Base-by-base conservation (phyloP, 2,797 vertebrate genomes). In the Philypnodon macrostomus region DNA sequence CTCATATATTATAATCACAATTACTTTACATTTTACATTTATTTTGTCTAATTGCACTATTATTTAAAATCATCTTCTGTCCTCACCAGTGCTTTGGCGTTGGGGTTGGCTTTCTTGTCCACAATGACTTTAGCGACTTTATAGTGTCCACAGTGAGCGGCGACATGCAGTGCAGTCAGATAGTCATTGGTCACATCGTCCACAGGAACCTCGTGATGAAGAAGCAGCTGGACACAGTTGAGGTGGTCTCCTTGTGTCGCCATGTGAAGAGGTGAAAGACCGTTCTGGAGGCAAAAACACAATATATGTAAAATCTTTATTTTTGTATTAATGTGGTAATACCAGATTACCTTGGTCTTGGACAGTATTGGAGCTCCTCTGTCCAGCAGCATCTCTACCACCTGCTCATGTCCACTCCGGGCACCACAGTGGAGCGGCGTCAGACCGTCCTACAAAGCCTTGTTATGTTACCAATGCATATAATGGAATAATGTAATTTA, bases 101-200 rank as follows among this genome's bases (percentile, higher is more conserved):
- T 98, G 11, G 96, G 96, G 58, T 97, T 98, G 49, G 95, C 95
- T 77, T 97, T 97, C 88, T 97, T 97, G 86, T 98, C 96, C 86
- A 98, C 84, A 21, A 98, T 94, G 79, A 98, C 93, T 87, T 98
- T 98, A 56, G 96, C 95, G 19, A 97, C 95, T 83, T 97, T 97
- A 90, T 97, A 98, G 80, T 98, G 96, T 41, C 96, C 95, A 9
- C 96, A 98, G 89, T 98, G 96, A 38, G 96, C 96, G 0, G 96
- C 96, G 0, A 98, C 96, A 0, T 98, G 96, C 72, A 98, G 87
- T 0, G 96, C 93, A 0, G 96, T 98, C 88, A 98, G 85, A 80
- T 98, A 98, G 89, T 98, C 96, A 13, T 97, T 97, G 76, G 96
- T 98, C 80, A 98, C 95, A 0, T 98, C 96, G 0, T 98, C 96